Evolutionary conservation across 2,113 vertebrate species (phyloP), one percentile per base, ranked within the genome.

Genomic region (Cyprinodon brontotheroides): DNA sequence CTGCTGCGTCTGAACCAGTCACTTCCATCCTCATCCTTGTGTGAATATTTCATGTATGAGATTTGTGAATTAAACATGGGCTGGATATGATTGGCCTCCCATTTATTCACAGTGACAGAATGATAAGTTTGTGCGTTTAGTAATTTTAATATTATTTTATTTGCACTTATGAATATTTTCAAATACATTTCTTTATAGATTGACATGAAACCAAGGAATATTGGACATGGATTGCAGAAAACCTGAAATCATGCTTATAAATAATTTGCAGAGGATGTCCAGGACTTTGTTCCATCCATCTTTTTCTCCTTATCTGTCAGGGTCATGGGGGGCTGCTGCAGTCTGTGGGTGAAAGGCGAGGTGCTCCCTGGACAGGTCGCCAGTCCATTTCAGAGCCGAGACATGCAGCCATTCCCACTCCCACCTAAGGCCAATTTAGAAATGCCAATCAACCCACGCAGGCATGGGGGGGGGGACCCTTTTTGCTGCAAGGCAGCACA

Each of bases 1-100:
- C 72, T 61, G 65, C 59, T 45, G 29, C 39, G 45, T 66, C 62
- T 72, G 75, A 68, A 79, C 62, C 1, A 4, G 38, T 53, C 61
- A 39, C 41, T 40, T 71, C 59, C n/a, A 1, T 48, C 48, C 38
- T 79, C 70, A 70, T 78, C 72, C 45, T 39, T 38, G 50, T 71
- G 78, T 92, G 84, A 94, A 92, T 93, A 88, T 91, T 92, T 93
- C 78, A 92, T 91, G 82, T 37, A 61, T 82, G 74, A 86, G 86
- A 91, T 92, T 89, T 88, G 86, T 91, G 79, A 92, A 91, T 92
- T 91, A 88, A 92, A 92, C 71, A 89, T 89, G 80, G 64, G 81
- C 80, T 79, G 76, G 78, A 72, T 77, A 43, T 87, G 83, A 90
- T 76, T 72, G 80, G 50, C 40, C 40, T 60, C 76, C 84, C 77